Percentiles rank a stretch among this genome's conserved stretches.
Evolutionary conservation across 2,888 invertebrate genomes (phyloP).

Genomic region (Caenorhabditis sp.): DNA sequence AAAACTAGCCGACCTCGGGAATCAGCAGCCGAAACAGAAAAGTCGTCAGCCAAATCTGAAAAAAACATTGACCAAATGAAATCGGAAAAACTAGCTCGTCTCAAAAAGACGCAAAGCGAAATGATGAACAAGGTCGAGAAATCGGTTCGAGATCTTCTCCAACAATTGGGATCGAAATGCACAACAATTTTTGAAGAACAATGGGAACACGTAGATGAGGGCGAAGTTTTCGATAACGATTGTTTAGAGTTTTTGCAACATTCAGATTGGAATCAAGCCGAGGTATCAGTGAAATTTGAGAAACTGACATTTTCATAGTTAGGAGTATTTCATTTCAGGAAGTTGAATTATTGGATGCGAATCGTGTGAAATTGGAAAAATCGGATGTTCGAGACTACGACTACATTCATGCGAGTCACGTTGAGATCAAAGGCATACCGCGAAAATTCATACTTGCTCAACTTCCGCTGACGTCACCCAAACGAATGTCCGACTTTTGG

Average conservation of each 20-base stretch:
- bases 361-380: background rate
- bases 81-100: too few relatives aligned
- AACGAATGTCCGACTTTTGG: background rate
- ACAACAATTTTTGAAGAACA: background rate
- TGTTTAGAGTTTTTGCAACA: background rate
- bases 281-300: too few relatives aligned
- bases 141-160: background rate
- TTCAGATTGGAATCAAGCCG: background rate
- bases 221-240: background rate
- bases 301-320: too few relatives aligned
- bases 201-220: background rate
- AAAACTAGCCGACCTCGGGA: too few relatives aligned
- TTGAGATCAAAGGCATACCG: background rate
- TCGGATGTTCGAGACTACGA: background rate
- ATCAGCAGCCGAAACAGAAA: too few relatives aligned
- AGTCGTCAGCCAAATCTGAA: too few relatives aligned
- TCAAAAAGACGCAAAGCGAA: too few relatives aligned
- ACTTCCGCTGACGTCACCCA: background rate
- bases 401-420: constrained; percentile 1
- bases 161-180: background rate
- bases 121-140: background rate
- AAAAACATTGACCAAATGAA: too few relatives aligned
- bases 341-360: background rate
- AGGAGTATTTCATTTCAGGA: background rate
- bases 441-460: constrained; percentile 3